phyloP scores from a whole-genome alignment of 2,113 vertebrate species.

The Forbesichthys agassizii region DNA sequence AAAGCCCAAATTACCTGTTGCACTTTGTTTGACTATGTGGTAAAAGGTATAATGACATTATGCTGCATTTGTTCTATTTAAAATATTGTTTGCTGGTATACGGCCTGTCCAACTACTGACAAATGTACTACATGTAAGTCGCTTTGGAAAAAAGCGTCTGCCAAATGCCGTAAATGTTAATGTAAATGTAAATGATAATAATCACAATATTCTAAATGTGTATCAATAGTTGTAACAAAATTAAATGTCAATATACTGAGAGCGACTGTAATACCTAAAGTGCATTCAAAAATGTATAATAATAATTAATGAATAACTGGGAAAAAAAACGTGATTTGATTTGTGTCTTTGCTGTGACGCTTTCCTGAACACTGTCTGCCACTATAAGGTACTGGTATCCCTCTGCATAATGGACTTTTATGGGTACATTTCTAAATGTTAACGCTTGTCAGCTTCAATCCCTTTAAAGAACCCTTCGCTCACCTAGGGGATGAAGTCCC shows the following conservation, averaged over 20 bases:
- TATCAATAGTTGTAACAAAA: not conserved
- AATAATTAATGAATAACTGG: not conserved
- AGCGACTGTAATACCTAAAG: no score
- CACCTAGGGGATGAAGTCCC: slow-evolving; percentile 68
- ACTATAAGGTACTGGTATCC: slow-evolving; percentile 47
- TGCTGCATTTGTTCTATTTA: no score
- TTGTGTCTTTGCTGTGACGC: slow-evolving; percentile 28
- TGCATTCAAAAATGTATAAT: no score
- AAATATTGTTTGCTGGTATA: no score
- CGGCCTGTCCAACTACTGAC: no score
- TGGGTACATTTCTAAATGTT: slow-evolving; percentile 80
- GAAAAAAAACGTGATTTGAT: slow-evolving; percentile 12
- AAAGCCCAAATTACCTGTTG: no score
- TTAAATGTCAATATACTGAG: not conserved
- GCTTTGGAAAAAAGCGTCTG: no score
- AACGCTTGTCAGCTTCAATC: slow-evolving; percentile 82
- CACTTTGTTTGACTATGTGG: no score
- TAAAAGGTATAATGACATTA: no score
- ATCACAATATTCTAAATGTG: not conserved
- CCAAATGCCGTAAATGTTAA: no score
- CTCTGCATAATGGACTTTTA: slow-evolving; percentile 72
- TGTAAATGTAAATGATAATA: not conserved
- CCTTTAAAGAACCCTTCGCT: slow-evolving; percentile 69
- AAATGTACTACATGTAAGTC: no score
- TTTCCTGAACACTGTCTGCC: slow-evolving; percentile 38